Conservation (phyloP, 2,888 invertebrate genomes). For the Esperia sulphurella region DNA sequence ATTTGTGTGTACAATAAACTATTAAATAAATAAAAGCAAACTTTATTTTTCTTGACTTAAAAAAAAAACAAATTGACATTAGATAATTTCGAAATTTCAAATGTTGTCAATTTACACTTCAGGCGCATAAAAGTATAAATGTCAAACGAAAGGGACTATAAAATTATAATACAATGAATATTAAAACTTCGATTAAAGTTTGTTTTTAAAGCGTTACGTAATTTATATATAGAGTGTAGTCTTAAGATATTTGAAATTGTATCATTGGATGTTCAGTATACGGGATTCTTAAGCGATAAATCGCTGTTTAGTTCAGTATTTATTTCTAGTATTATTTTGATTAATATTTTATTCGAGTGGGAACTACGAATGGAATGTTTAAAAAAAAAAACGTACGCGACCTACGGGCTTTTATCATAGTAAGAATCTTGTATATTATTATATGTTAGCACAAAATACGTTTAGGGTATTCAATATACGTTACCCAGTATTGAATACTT, state of each 20-base stretch:
- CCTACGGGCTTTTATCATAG: no score
- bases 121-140: constrained; percentile 18
- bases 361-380: constrained; percentile 1
- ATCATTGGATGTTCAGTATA: no score
- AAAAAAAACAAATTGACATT: no score
- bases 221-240: constrained; percentile 32
- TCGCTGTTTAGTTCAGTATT: not conserved
- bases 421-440: constrained; percentile 11
- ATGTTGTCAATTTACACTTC: constrained; percentile 13
- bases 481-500: no score
- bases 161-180: constrained; percentile 30
- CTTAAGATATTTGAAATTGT: constrained; percentile 29
- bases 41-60: no score
- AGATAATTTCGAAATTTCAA: not conserved
- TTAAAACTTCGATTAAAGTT: constrained; percentile 44
- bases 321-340: not conserved
- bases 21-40: no score
- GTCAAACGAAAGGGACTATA: constrained; percentile 27
- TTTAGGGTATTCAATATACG: no score
- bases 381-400: no score
- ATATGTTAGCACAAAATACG: no score
- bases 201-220: constrained; percentile 25
- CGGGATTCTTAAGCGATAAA: no score
- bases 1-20: no score
- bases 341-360: constrained; percentile 1